These are phyloP conservation scores for Gambusia affinis DNA, from an alignment of 2,113 vertebrate species.

Conservation along the genomic window DNA sequence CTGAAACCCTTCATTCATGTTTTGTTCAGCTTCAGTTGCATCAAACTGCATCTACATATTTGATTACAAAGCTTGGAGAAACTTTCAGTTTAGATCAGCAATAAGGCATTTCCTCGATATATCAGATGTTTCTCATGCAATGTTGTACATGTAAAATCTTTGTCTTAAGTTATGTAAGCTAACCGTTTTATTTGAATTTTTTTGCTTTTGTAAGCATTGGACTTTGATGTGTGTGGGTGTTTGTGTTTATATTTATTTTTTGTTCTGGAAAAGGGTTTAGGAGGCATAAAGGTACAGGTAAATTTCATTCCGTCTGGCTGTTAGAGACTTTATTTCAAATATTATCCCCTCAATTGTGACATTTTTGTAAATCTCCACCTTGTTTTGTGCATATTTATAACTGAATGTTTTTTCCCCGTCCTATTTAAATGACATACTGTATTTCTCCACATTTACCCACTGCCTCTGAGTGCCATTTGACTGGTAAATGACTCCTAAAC, in stretches of 20 bases:
- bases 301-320: conserved; percentile 7
- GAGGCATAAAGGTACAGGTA: conserved; percentile 19
- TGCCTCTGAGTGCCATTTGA: conserved; percentile 29
- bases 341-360: conserved; percentile 7
- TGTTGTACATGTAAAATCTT: conserved; percentile 13
- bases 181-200: conserved; percentile 16
- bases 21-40: neutral
- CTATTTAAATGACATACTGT: conserved; percentile 1
- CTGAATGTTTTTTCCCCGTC: neutral
- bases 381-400: conserved; percentile 10
- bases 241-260: conserved; percentile 56
- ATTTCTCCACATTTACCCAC: neutral
- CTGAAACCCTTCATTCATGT: conserved; percentile 1
- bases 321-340: conserved; percentile 21
- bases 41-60: neutral
- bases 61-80: neutral
- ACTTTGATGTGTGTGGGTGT: conserved; percentile 32
- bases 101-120: conserved; percentile 19
- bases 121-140: neutral
- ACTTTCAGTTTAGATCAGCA: conserved; percentile 21
- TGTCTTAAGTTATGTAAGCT: conserved; percentile 59
- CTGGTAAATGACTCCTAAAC: conserved; percentile 9
- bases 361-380: conserved; percentile 18
- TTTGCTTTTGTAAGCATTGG: conserved; percentile 29
- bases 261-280: conserved; percentile 48